These are phyloP conservation scores for Lamproptera curius DNA, from an alignment of 2,888 invertebrate species.

Conservation along the genomic window DNA sequence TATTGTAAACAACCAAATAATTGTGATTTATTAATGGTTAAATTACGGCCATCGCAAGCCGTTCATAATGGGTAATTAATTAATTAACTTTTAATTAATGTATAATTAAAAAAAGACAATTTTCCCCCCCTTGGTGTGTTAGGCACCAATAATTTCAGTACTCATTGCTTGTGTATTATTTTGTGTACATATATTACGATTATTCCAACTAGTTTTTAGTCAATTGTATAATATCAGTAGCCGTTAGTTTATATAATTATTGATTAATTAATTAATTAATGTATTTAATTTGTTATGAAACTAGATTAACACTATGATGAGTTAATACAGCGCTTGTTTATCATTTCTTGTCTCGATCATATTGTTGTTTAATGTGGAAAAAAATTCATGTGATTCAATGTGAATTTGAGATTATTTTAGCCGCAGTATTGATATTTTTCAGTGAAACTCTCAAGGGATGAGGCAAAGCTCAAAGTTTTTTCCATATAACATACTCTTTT, in stretches of 20 bases:
- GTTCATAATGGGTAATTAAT: slow-evolving; percentile 27
- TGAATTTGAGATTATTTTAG: slow-evolving; percentile 16
- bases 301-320: no score
- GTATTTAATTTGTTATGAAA: slow-evolving; percentile 48
- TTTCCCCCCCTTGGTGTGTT: slow-evolving; percentile 31
- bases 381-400: slow-evolving; percentile 6
- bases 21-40: slow-evolving; percentile 35
- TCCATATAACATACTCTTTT: no score
- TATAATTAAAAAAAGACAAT: slow-evolving; percentile 39
- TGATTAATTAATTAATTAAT: slow-evolving; percentile 39
- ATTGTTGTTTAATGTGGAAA: not conserved
- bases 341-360: no score
- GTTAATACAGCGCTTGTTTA: no score
- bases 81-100: slow-evolving; percentile 26
- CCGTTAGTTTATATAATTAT: no score
- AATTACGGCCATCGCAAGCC: slow-evolving; percentile 20
- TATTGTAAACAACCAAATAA: slow-evolving; percentile 38
- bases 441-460: no score
- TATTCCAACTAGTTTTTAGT: slow-evolving; percentile 70
- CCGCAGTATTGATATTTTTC: not conserved
- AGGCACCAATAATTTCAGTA: slow-evolving; percentile 20
- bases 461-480: no score
- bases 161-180: slow-evolving; percentile 46
- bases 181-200: slow-evolving; percentile 66
- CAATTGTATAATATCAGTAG: slow-evolving; percentile 70